Percentiles rank a stretch among this genome's conserved stretches.
These are phyloP conservation scores for Porites australiensis DNA, from an alignment of 64 coral and sea anemone species.

Conservation along the genomic window DNA sequence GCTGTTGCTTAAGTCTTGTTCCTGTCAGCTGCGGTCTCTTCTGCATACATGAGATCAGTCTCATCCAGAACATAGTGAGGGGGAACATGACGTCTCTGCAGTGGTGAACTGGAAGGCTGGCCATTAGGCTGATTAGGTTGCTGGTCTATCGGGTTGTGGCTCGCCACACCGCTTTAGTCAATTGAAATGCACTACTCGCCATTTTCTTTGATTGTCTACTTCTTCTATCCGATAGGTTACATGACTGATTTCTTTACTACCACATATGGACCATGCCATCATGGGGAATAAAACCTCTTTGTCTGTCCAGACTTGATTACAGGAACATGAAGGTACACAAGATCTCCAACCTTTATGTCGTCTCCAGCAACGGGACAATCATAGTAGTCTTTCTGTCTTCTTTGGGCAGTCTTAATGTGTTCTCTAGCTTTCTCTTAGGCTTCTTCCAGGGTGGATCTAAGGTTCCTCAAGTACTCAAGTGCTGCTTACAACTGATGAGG, in stretches of 20 bases:
- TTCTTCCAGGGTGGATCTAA: background rate
- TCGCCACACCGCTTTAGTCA: background rate
- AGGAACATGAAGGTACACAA: background rate
- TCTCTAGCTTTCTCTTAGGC: constrained; percentile 25
- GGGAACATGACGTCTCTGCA: background rate
- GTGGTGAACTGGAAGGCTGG: background rate
- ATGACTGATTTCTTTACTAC: background rate
- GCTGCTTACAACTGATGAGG: background rate
- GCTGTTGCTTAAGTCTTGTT: too few species aligned
- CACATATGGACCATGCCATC: background rate
- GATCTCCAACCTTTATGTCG: background rate
- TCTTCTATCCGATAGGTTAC: background rate
- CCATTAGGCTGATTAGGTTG: background rate
- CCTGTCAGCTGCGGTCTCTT: too few species aligned
- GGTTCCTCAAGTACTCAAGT: background rate
- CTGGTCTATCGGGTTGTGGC: background rate
- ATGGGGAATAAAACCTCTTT: background rate
- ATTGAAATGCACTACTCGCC: constrained; percentile 13
- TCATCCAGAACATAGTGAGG: background rate
- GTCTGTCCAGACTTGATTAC: background rate
- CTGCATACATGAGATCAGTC: background rate
- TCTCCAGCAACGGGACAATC: background rate
- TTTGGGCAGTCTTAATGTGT: background rate
- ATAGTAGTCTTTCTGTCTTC: constrained; percentile 49
- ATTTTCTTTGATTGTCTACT: background rate